phyloP scores from a whole-genome alignment of 2,888 invertebrate species.

The Dione juno region DNA sequence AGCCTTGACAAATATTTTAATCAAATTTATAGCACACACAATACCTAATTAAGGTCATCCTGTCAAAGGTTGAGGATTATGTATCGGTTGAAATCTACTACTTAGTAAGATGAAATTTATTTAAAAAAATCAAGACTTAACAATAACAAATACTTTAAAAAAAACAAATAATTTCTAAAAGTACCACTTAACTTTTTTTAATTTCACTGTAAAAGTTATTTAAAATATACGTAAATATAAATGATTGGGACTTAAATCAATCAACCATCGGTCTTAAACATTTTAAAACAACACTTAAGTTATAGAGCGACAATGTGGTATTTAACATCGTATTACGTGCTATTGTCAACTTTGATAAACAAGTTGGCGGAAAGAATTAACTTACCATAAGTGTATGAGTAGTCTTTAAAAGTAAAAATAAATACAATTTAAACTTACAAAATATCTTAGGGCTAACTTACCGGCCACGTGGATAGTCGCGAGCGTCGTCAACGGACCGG shows the following conservation, averaged over 20 bases:
- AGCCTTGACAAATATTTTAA: conserved; percentile 1
- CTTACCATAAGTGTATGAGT: background rate
- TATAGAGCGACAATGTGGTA: conserved; percentile 2
- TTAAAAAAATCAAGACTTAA: too few relatives aligned
- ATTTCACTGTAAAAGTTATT: background rate
- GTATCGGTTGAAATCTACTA: too few relatives aligned
- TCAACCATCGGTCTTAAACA: background rate
- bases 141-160: too few relatives aligned
- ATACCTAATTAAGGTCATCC: conserved; percentile 5
- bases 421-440: conserved; percentile 59
- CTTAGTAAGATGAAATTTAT: too few relatives aligned
- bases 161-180: too few relatives aligned
- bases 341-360: background rate
- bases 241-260: background rate
- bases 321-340: background rate
- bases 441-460: conserved; percentile 59
- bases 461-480: conserved; percentile 72
- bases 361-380: background rate
- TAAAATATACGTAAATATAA: background rate
- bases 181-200: background rate
- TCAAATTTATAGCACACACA: background rate
- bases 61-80: conserved; percentile 13
- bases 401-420: background rate
- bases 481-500: conserved; percentile 58
- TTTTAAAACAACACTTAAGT: conserved; percentile 9